Conservation (phyloP, 2,888 invertebrate genomes). For the Drosophila anomelani region DNA sequence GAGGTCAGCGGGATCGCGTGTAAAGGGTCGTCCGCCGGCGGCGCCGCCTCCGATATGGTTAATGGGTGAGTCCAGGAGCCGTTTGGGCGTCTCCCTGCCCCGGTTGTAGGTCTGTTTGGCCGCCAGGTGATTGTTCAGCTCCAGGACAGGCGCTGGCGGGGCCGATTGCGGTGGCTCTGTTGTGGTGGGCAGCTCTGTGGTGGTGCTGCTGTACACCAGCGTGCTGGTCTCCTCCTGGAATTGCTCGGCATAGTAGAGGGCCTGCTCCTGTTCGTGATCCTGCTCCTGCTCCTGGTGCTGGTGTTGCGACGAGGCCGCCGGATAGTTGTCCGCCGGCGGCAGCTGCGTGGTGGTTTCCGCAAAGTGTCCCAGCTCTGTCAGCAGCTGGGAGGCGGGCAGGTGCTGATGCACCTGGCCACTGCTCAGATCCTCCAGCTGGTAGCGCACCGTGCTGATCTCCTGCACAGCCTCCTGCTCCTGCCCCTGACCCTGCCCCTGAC, state of each 20-base stretch:
- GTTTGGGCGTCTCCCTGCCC: slow-evolving; percentile 83
- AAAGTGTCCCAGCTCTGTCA: slow-evolving; percentile 74
- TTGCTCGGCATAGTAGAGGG: slow-evolving; percentile 56
- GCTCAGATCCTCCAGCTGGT: slow-evolving; percentile 73
- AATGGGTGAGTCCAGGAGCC: slow-evolving; percentile 87
- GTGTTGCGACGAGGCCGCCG: slow-evolving; percentile 76
- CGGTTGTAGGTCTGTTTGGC: slow-evolving; percentile 18
- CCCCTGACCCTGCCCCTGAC: neutral
- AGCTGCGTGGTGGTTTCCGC: slow-evolving; percentile 52
- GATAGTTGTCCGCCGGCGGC: slow-evolving; percentile 71
- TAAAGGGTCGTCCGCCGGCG: slow-evolving; percentile 85
- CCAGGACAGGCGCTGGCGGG: slow-evolving; percentile 42
- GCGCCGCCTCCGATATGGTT: slow-evolving; percentile 51
- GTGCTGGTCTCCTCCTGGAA: slow-evolving; percentile 52
- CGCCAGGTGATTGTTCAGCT: slow-evolving; percentile 64
- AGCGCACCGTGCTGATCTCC: slow-evolving; percentile 69
- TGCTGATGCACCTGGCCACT: slow-evolving; percentile 72
- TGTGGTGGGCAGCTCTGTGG: slow-evolving; percentile 40
- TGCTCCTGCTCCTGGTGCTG: slow-evolving; percentile 50
- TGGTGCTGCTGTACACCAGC: slow-evolving; percentile 41
- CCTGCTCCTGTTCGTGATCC: slow-evolving; percentile 42
- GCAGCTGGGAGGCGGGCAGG: slow-evolving; percentile 77
- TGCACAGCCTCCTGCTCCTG: slow-evolving; percentile 8
- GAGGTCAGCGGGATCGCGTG: slow-evolving; percentile 82
- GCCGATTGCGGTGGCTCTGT: neutral